Evolutionary conservation across 2,113 vertebrate genomes (phyloP).

Genomic region (Notechis scutatus): DNA sequence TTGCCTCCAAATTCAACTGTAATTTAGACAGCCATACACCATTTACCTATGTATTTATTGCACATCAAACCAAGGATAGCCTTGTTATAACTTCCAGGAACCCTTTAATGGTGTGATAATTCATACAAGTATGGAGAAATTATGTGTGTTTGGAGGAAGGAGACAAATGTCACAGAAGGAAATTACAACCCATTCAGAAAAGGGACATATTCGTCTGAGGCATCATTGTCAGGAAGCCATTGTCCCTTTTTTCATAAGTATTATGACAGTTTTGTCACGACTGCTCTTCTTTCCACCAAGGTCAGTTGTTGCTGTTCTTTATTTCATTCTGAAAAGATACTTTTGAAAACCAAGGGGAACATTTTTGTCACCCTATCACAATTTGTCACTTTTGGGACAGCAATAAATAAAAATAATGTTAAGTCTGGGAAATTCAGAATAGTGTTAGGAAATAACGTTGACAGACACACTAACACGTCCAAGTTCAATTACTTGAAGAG

Average conservation of each 20-base stretch:
- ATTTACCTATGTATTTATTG: background rate
- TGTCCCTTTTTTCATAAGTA: background rate
- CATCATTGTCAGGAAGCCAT: background rate
- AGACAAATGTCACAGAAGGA: background rate
- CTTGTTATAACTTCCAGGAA: background rate
- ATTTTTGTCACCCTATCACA: constrained; percentile 3
- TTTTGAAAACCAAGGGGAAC: background rate
- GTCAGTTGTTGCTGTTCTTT: background rate
- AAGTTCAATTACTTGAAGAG: background rate
- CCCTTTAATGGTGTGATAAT: background rate
- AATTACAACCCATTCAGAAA: background rate
- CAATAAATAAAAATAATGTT: background rate
- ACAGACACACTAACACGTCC: background rate
- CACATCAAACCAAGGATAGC: background rate
- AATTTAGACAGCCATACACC: background rate
- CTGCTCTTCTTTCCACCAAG: background rate
- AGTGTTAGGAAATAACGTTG: background rate
- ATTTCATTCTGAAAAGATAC: constrained; percentile 3
- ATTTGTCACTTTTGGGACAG: background rate
- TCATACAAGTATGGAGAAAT: background rate
- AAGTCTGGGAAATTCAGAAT: background rate
- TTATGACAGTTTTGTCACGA: background rate
- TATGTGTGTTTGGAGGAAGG: background rate
- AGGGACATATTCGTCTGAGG: background rate
- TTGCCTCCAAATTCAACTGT: background rate